phyloP scores from a whole-genome alignment of 2,113 vertebrate genomes.

The Myrmecophaga tridactyla region DNA sequence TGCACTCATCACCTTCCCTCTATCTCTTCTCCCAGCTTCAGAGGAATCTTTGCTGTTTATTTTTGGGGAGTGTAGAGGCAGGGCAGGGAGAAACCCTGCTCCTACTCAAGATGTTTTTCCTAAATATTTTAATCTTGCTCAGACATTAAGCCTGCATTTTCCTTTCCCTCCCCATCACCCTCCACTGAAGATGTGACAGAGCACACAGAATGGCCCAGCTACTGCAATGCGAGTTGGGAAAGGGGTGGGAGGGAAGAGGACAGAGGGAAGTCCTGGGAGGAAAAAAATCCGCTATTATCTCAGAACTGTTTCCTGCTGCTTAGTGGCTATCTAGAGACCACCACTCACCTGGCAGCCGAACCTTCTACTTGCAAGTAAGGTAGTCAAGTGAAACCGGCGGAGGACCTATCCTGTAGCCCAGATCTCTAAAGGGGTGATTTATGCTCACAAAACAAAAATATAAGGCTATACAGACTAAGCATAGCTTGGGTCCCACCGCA shows the following conservation, averaged over 20 bases:
- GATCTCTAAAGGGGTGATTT: not conserved
- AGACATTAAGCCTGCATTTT: slow-evolving; percentile 45
- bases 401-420: not conserved
- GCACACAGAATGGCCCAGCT: not conserved
- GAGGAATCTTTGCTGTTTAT: slow-evolving; percentile 9
- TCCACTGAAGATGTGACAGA: not conserved
- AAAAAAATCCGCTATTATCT: not conserved
- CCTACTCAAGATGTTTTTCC: slow-evolving; percentile 20
- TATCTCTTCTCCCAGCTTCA: not conserved
- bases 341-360: not conserved
- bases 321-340: not conserved
- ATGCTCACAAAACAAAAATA: not conserved
- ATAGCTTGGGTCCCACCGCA: too few species aligned
- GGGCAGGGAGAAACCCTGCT: slow-evolving; percentile 12
- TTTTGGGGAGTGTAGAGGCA: not conserved
- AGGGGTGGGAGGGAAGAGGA: not conserved
- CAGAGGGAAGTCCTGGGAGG: not conserved
- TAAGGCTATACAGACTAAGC: not conserved
- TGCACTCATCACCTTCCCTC: not conserved
- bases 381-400: not conserved
- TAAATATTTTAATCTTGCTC: slow-evolving; percentile 44
- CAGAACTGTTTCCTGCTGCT: not conserved
- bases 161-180: not conserved
- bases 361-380: not conserved
- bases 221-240: not conserved